Percentiles rank a stretch among this genome's conserved stretches.
Evolutionary conservation across 2,888 invertebrate genomes (phyloP).

Genomic region (Elysia crispata): DNA sequence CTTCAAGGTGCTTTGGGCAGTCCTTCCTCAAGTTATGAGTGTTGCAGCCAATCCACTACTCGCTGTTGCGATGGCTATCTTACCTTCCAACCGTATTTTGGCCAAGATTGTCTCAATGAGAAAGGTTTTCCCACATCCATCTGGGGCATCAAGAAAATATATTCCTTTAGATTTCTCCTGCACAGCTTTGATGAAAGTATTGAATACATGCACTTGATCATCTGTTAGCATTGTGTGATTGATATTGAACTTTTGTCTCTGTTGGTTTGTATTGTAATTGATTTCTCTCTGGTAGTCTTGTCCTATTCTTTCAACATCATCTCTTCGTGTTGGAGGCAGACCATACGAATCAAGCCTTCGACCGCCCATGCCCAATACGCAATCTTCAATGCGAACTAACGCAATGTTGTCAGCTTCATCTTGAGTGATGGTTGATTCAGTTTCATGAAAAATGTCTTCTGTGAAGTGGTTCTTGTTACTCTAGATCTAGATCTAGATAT

Average conservation of each 20-base stretch:
- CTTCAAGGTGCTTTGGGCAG: conserved; percentile 28
- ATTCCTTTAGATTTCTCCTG: not conserved
- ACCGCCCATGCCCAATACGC: not conserved
- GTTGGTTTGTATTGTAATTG: not conserved
- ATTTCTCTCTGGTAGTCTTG: not conserved
- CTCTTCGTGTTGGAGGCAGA: not conserved
- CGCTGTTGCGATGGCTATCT: conserved; percentile 26
- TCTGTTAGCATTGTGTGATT: not conserved
- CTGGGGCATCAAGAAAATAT: conserved; percentile 29
- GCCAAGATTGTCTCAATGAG: conserved; percentile 26
- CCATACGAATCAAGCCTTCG: not conserved
- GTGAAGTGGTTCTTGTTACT: too few relatives aligned
- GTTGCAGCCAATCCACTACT: conserved; percentile 35
- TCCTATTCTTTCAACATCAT: not conserved
- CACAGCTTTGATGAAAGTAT: not conserved
- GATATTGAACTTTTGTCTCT: not conserved
- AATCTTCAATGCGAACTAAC: not conserved
- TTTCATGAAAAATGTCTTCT: too few relatives aligned
- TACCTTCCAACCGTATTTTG: not conserved
- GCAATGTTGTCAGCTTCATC: too few relatives aligned
- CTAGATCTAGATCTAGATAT: too few relatives aligned
- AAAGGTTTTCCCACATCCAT: conserved; percentile 28
- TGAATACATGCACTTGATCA: not conserved
- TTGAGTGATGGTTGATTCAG: too few relatives aligned
- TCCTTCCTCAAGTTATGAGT: conserved; percentile 17